These are phyloP conservation scores for Bathynomus jamesi DNA, from an alignment of 1,140 invertebrate species.

Conservation along the genomic window DNA sequence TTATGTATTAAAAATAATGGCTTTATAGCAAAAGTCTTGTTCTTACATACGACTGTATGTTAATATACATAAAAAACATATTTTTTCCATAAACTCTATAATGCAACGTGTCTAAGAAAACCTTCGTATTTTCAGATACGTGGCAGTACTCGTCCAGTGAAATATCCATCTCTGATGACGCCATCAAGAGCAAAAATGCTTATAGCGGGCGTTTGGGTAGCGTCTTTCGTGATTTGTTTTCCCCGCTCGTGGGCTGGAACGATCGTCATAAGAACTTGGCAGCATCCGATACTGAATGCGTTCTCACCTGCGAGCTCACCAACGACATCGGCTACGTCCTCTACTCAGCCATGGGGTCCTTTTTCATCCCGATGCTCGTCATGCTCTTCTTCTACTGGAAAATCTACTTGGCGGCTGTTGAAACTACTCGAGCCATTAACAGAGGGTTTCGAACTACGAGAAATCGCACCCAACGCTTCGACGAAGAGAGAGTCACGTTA, in stretches of 20 bases:
- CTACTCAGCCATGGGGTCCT: slow-evolving; percentile 87
- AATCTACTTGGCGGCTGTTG: slow-evolving; percentile 84
- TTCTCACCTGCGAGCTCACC: slow-evolving; percentile 80
- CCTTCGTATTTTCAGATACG: slow-evolving; percentile 57
- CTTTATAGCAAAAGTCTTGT: no score
- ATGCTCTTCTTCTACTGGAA: slow-evolving; percentile 96
- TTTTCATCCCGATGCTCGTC: slow-evolving; percentile 91
- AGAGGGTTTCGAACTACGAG: slow-evolving; percentile 89
- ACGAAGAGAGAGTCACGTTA: slow-evolving; percentile 75
- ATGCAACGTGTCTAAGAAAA: not conserved
- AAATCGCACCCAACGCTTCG: slow-evolving; percentile 40
- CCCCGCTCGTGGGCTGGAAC: slow-evolving; percentile 88
- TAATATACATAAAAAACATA: no score
- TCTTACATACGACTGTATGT: no score
- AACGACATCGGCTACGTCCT: slow-evolving; percentile 73
- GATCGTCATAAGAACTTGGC: slow-evolving; percentile 50
- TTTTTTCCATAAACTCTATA: no score
- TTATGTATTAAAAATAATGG: no score
- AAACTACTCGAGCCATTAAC: slow-evolving; percentile 82
- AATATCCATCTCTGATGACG: slow-evolving; percentile 87
- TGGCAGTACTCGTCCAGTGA: slow-evolving; percentile 90
- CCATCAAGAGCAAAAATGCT: slow-evolving; percentile 74
- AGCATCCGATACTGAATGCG: slow-evolving; percentile 48
- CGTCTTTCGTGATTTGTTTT: slow-evolving; percentile 93
- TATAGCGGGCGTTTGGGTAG: slow-evolving; percentile 83